Evolutionary conservation across 2,888 invertebrate genomes (phyloP).

Genomic region (Dryobota labecula): DNA sequence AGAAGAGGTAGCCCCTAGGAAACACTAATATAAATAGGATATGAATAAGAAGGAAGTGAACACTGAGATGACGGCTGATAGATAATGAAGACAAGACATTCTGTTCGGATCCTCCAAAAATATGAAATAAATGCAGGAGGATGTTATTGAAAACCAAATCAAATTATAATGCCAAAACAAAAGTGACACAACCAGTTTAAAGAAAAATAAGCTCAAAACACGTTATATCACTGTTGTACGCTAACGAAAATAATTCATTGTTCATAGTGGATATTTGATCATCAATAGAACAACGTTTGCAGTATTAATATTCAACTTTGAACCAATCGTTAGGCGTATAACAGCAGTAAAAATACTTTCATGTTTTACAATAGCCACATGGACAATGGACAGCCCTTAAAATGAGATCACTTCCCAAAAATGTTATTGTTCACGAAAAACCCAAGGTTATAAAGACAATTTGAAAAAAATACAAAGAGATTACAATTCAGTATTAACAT

Average conservation of each 20-base stretch:
- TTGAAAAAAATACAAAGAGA: conserved; percentile 9
- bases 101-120: not conserved
- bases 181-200: conserved; percentile 19
- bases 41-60: not conserved
- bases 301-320: conserved; percentile 4
- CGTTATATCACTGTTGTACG: not conserved
- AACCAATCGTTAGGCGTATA: not conserved
- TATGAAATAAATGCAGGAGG: not conserved
- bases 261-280: conserved; percentile 5
- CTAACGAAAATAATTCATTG: conserved; percentile 3
- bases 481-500: conserved; percentile 28
- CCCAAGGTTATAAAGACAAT: conserved; percentile 8
- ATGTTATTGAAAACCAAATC: conserved; percentile 10
- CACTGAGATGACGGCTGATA: not conserved
- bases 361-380: conserved; percentile 3
- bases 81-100: not conserved
- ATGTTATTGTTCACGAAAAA: not conserved
- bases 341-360: not conserved
- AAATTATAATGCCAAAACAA: not conserved
- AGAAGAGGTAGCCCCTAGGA: not conserved
- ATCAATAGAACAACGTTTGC: not conserved
- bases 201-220: not conserved
- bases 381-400: conserved; percentile 1
- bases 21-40: not conserved
- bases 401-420: conserved; percentile 26